A percentile compares a stretch with the other conserved stretches of the same genome.
phyloP scores from a whole-genome alignment of 2,113 vertebrate species.

The Callopanchax toddi region DNA sequence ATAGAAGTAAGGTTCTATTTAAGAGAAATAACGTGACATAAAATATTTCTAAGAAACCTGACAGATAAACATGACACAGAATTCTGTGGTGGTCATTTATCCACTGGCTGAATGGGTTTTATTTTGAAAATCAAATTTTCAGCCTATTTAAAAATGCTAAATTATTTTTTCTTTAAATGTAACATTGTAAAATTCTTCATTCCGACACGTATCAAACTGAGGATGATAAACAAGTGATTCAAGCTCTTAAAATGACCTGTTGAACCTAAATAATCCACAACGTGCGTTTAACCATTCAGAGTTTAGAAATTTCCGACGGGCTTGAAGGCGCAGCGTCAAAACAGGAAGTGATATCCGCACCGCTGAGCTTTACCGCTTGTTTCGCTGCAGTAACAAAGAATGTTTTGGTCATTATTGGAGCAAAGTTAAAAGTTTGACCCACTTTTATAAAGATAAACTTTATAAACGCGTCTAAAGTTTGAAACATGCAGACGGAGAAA shows the following conservation, averaged over 20 bases:
- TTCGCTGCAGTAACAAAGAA: background rate
- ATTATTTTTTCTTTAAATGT: too few relatives aligned
- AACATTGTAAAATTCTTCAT: too few relatives aligned
- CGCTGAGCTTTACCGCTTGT: background rate
- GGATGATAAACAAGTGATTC: too few relatives aligned
- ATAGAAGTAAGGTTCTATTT: background rate
- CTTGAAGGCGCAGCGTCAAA: conserved; percentile 43
- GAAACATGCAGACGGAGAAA: conserved; percentile 42
- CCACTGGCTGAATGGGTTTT: too few relatives aligned
- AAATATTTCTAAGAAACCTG: too few relatives aligned
- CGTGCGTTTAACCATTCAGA: background rate
- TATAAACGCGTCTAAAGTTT: background rate
- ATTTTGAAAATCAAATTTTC: background rate
- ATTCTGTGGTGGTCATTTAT: too few relatives aligned
- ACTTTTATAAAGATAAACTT: too few relatives aligned
- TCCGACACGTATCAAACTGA: too few relatives aligned
- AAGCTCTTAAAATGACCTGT: too few relatives aligned
- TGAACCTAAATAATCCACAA: too few relatives aligned
- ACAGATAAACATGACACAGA: too few relatives aligned
- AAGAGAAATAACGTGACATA: background rate
- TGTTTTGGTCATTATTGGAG: background rate
- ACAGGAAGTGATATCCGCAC: conserved; percentile 45
- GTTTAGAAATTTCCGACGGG: conserved; percentile 17
- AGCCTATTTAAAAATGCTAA: too few relatives aligned
- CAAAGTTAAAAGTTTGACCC: background rate